Percentiles rank a stretch among this genome's conserved stretches.
Conservation (phyloP, 1,140 invertebrate species). For the Drosophila auraria region DNA sequence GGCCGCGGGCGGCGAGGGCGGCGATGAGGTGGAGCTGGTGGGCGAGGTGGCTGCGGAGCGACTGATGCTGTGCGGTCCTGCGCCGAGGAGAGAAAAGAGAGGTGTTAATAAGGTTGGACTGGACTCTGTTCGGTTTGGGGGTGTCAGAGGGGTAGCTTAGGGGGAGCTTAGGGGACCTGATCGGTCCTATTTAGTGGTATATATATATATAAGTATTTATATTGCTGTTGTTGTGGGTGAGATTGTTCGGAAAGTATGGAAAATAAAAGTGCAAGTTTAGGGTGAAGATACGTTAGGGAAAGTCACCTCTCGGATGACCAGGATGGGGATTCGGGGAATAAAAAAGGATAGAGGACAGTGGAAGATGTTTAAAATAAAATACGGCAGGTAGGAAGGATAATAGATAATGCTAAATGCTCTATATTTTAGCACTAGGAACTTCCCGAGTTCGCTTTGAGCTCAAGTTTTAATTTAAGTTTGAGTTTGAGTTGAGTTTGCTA, state of each 20-base stretch:
- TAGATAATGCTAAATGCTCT: conserved; percentile 45
- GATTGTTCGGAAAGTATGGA: conserved; percentile 64
- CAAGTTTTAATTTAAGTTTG: conserved; percentile 1
- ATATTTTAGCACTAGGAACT: conserved; percentile 37
- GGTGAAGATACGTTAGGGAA: conserved; percentile 41
- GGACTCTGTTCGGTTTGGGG: neutral
- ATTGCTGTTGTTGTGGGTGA: conserved; percentile 37
- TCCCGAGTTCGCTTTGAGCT: conserved; percentile 39
- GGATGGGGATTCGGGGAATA: conserved; percentile 1
- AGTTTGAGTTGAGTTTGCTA: conserved; percentile 28
- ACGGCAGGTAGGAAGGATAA: conserved; percentile 17
- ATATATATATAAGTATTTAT: conserved; percentile 42
- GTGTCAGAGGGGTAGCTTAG: no score
- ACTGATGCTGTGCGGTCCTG: conserved; percentile 82
- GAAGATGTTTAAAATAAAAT: conserved; percentile 57
- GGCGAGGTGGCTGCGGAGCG: conserved; percentile 82
- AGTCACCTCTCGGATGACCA: neutral
- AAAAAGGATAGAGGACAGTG: conserved; percentile 19
- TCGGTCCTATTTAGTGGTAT: conserved; percentile 7
- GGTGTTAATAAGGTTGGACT: conserved; percentile 40
- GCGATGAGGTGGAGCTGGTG: conserved; percentile 83
- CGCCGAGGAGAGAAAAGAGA: conserved; percentile 43
- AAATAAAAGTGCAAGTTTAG: conserved; percentile 75
- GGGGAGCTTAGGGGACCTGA: neutral
- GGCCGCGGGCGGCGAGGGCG: conserved; percentile 77